Conservation (phyloP, 2,797 vertebrate species). For the Peromyscus attwateri region DNA sequence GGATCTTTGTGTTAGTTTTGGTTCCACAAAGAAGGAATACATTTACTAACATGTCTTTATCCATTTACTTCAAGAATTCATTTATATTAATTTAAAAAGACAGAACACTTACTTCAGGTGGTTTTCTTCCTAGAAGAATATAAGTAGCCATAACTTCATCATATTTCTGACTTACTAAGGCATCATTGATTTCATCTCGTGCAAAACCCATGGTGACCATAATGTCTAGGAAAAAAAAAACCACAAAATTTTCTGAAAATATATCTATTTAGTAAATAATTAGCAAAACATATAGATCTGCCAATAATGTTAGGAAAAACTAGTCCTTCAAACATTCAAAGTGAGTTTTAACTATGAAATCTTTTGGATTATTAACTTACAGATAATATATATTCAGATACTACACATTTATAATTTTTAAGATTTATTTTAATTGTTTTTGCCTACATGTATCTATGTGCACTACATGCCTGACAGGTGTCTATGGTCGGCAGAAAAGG, state of each 20-base stretch:
- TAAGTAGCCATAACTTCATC: constrained; percentile 99
- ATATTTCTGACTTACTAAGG: constrained; percentile 95
- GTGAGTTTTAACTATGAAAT: not conserved
- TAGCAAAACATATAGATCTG: not conserved
- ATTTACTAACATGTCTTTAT: not conserved
- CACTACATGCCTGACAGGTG: not conserved
- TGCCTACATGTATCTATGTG: not conserved
- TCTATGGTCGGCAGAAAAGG: not conserved
- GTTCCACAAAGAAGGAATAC: not conserved
- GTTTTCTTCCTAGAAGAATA: constrained; percentile 97
- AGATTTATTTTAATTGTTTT: no score
- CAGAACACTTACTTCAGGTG: constrained; percentile 93
- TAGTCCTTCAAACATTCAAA: constrained; percentile 24
- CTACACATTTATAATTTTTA: not conserved
- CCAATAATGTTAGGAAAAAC: constrained; percentile 1
- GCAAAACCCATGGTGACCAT: constrained; percentile 99
- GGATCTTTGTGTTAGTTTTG: not conserved
- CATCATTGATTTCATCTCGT: constrained; percentile 97
- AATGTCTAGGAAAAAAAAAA: constrained; percentile 89
- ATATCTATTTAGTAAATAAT: constrained; percentile 46
- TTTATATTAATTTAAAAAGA: constrained; percentile 35
- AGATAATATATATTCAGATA: not conserved
- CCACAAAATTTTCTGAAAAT: constrained; percentile 1
- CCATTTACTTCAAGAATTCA: not conserved
- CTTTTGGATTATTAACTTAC: not conserved